A percentile compares a stretch with the other conserved stretches of the same genome.
phyloP scores from a whole-genome alignment of 2,888 invertebrate species.

The Cyclophora punctaria region DNA sequence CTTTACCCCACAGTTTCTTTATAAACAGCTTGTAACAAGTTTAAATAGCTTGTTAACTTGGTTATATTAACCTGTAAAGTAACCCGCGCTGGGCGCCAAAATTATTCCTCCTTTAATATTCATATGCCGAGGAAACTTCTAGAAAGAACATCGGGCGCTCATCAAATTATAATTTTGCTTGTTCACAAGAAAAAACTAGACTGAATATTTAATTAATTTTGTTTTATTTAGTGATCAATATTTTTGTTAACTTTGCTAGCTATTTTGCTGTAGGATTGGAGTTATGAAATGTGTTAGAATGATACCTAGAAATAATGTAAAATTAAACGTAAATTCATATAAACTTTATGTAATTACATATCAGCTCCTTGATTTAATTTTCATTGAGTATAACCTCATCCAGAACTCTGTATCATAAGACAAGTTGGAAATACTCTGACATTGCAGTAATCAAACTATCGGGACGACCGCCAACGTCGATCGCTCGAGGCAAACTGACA shows the following conservation, averaged over 20 bases:
- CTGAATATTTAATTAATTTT: slow-evolving; percentile 11
- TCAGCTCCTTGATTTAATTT: too few species aligned
- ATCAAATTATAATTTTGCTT: slow-evolving; percentile 53
- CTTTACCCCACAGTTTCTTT: neutral
- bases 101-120: slow-evolving; percentile 51
- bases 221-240: neutral
- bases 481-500: slow-evolving; percentile 58
- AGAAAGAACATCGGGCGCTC: slow-evolving; percentile 42
- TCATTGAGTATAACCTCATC: neutral
- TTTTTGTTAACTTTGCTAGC: neutral
- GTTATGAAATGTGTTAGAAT: too few species aligned
- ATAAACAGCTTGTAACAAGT: neutral
- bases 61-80: slow-evolving; percentile 14
- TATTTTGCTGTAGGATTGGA: too few species aligned
- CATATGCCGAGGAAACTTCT: slow-evolving; percentile 49
- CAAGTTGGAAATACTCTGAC: slow-evolving; percentile 19
- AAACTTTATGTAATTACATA: too few species aligned
- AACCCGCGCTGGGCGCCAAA: slow-evolving; percentile 49
- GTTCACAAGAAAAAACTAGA: slow-evolving; percentile 23
- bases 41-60: neutral
- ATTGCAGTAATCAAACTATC: slow-evolving; percentile 39
- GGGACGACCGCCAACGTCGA: slow-evolving; percentile 48
- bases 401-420: slow-evolving; percentile 8
- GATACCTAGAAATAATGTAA: too few species aligned
- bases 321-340: too few species aligned